Conservation (phyloP, 30 jellyfish, hydroid and myxozoan species). For the Euphysa ruthae region DNA sequence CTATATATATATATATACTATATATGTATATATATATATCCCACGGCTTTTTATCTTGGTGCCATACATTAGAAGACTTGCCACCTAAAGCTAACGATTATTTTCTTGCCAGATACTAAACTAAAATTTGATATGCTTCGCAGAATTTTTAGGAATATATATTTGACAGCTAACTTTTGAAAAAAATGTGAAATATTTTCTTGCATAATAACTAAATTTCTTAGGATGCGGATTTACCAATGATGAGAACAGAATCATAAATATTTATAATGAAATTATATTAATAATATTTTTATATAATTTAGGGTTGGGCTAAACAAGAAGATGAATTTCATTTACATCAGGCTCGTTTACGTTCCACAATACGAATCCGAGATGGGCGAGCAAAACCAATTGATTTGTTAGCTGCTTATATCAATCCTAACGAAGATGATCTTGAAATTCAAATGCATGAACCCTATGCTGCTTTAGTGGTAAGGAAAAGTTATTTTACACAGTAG, state of each 20-base stretch:
- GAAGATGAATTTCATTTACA: slow-evolving; percentile 66
- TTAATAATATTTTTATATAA: neutral
- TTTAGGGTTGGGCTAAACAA: slow-evolving; percentile 82
- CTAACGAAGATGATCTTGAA: slow-evolving; percentile 85
- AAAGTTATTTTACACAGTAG: neutral
- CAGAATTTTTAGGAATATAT: no score
- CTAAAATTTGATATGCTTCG: no score
- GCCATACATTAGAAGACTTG: no score
- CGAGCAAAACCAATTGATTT: slow-evolving; percentile 97
- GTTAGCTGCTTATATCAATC: slow-evolving; percentile 93
- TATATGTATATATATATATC: no score
- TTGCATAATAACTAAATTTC: neutral
- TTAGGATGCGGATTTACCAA: neutral
- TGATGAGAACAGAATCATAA: neutral
- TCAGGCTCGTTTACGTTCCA: slow-evolving; percentile 89
- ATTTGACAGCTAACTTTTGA: no score
- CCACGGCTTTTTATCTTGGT: no score
- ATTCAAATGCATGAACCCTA: slow-evolving; percentile 97
- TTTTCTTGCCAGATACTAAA: no score
- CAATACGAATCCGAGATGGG: slow-evolving; percentile 86
- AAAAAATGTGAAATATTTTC: no score
- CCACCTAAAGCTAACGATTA: no score
- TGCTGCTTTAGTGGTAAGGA: slow-evolving; percentile 69
- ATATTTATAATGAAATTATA: no score
- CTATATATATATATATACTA: no score